A percentile compares a stretch with the other conserved stretches of the same genome.
Conservation (phyloP, 2,888 invertebrate genomes). For the Andrena dorsata region DNA sequence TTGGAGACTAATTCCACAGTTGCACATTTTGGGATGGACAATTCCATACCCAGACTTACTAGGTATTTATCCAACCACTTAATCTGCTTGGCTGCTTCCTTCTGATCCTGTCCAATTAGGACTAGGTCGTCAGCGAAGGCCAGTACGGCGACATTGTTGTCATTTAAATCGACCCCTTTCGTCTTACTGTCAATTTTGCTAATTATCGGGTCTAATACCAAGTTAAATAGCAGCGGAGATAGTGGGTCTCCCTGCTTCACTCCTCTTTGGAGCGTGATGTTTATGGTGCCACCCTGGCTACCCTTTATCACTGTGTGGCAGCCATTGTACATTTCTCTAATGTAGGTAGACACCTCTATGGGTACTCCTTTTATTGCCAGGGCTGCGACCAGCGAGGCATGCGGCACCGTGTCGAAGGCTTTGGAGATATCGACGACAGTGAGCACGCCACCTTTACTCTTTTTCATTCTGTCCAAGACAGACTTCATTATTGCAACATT, state of each 20-base stretch:
- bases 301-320: not conserved
- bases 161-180: slow-evolving; percentile 83
- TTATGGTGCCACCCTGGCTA: not conserved
- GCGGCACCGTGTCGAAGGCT: no score
- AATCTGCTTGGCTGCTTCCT: no score
- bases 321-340: slow-evolving; percentile 75
- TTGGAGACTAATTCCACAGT: no score
- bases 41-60: no score
- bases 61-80: no score
- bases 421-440: slow-evolving; percentile 14
- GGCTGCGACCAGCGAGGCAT: no score
- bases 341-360: slow-evolving; percentile 68
- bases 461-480: slow-evolving; percentile 32
- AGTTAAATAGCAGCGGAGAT: slow-evolving; percentile 46
- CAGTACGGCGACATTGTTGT: not conserved
- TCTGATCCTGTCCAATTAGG: no score
- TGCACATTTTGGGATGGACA: no score
- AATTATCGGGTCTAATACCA: slow-evolving; percentile 14
- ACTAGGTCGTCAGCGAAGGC: slow-evolving; percentile 65
- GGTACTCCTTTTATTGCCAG: slow-evolving; percentile 75
- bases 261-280: slow-evolving; percentile 71
- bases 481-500: slow-evolving; percentile 55
- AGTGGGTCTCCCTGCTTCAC: slow-evolving; percentile 85
- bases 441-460: slow-evolving; percentile 29
- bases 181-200: fast-evolving